These are phyloP conservation scores for Trachymyrmex septentrionalis DNA, from an alignment of 1,140 invertebrate species.

Conservation along the genomic window DNA sequence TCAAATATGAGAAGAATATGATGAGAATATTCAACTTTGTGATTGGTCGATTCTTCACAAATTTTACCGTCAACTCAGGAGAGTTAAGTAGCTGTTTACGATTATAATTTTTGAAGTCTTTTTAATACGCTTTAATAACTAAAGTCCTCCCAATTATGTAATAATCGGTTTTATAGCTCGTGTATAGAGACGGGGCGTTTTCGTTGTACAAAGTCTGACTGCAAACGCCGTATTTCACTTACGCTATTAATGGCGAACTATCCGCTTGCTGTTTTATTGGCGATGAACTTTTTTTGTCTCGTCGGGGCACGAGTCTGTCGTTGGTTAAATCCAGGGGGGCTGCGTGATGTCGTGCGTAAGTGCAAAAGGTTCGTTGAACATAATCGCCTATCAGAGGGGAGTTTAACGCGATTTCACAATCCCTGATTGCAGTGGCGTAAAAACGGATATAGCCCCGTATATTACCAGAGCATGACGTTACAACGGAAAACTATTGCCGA, in stretches of 20 bases:
- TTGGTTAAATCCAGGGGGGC: conserved; percentile 60
- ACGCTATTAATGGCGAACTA: conserved; percentile 50
- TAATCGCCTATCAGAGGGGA: conserved; percentile 70
- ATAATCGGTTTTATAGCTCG: not conserved
- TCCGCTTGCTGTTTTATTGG: conserved; percentile 51
- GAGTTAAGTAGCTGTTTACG: not conserved
- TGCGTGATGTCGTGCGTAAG: conserved; percentile 61
- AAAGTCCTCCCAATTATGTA: not conserved
- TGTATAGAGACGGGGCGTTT: not conserved
- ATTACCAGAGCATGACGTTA: conserved; percentile 61
- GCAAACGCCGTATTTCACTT: conserved; percentile 41
- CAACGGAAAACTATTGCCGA: conserved; percentile 59
- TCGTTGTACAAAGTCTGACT: not conserved
- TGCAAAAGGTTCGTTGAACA: conserved; percentile 72
- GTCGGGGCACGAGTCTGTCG: conserved; percentile 60
- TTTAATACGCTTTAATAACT: not conserved
- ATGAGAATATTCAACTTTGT: no score
- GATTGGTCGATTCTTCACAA: no score
- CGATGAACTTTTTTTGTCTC: conserved; percentile 64
- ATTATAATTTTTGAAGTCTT: not conserved
- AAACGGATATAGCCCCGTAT: conserved; percentile 66
- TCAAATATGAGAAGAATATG: no score
- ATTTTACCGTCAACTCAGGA: no score
- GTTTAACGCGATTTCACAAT: conserved; percentile 77
- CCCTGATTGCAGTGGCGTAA: conserved; percentile 65